A percentile compares a stretch with the other conserved stretches of the same genome.
Evolutionary conservation across 2,113 vertebrate genomes (phyloP).

Genomic region (Phrynosoma platyrhinos): DNA sequence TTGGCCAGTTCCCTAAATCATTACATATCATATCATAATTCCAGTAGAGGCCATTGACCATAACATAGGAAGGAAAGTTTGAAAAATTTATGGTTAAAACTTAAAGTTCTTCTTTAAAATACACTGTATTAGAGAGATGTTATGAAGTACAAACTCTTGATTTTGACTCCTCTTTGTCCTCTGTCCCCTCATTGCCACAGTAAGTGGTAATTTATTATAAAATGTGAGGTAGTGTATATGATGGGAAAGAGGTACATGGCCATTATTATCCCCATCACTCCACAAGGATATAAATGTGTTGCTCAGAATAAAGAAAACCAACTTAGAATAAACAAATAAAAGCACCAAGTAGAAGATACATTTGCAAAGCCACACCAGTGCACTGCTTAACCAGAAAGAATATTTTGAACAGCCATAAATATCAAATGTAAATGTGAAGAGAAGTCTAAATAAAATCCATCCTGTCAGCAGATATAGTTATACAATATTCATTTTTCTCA

Average conservation of each 20-base stretch:
- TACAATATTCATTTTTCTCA: neutral
- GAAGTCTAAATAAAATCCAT: slow-evolving; percentile 21
- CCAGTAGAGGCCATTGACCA: neutral
- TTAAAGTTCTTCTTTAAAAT: neutral
- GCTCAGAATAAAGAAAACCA: slow-evolving; percentile 29
- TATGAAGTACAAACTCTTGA: neutral
- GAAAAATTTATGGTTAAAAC: neutral
- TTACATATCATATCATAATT: neutral
- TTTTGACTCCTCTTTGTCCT: neutral
- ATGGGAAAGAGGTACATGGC: slow-evolving; percentile 6
- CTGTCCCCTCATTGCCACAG: neutral
- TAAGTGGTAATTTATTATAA: slow-evolving; percentile 8
- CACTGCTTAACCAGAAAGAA: neutral
- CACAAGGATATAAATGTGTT: slow-evolving; percentile 36
- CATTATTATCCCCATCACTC: slow-evolving; percentile 33
- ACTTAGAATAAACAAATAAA: slow-evolving; percentile 7
- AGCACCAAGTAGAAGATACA: neutral
- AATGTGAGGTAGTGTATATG: neutral
- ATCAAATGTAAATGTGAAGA: neutral
- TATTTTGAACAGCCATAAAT: slow-evolving; percentile 31
- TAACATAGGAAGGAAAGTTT: neutral
- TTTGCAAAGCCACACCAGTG: neutral
- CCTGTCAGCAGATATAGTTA: neutral
- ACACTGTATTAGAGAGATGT: neutral
- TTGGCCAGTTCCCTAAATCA: neutral